These are phyloP conservation scores for Lasiurus borealis DNA, from an alignment of 2,113 vertebrate genomes.

Conservation along the genomic window DNA sequence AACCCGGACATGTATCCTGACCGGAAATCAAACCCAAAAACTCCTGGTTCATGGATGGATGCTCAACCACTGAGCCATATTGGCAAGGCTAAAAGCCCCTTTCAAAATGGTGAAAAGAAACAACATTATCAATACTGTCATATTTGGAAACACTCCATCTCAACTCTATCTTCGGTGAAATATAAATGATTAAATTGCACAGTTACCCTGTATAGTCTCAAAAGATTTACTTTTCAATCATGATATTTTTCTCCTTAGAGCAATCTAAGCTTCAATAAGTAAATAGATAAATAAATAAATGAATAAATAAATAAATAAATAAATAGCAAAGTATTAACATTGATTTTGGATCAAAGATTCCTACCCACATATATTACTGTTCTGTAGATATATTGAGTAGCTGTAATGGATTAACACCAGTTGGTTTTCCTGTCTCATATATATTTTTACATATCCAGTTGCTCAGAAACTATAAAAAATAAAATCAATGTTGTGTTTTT, in stretches of 20 bases:
- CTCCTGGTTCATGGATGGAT: no score
- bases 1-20: no score
- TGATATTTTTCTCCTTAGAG: not conserved
- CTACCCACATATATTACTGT: not conserved
- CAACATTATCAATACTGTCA: not conserved
- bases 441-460: slow-evolving; percentile 25
- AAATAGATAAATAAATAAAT: slow-evolving; percentile 11
- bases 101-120: not conserved
- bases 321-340: not conserved
- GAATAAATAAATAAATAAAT: not conserved
- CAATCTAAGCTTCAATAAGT: slow-evolving; percentile 31
- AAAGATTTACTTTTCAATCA: not conserved
- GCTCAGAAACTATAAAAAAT: slow-evolving; percentile 52
- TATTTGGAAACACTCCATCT: not conserved
- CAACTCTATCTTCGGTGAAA: not conserved
- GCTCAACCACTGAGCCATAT: no score
- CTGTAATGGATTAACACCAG: not conserved
- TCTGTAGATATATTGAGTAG: not conserved
- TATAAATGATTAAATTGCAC: not conserved
- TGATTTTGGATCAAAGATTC: not conserved
- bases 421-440: not conserved
- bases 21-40: no score
- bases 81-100: no score
- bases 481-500: slow-evolving; percentile 21
- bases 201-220: not conserved